Evolutionary conservation across 2,797 vertebrate species (phyloP).

Genomic region (Argentina silus): DNA sequence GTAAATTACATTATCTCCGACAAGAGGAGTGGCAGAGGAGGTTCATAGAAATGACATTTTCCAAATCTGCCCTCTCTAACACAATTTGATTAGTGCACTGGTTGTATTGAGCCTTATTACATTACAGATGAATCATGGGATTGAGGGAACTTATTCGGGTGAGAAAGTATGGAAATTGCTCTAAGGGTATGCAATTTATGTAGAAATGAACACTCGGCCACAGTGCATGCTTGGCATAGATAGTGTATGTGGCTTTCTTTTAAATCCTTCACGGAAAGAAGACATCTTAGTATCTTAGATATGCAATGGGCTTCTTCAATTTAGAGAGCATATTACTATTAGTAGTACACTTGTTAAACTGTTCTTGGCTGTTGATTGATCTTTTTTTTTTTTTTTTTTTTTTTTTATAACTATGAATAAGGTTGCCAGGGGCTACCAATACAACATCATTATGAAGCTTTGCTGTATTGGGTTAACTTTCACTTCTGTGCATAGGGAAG

Average conservation of each 20-base stretch:
- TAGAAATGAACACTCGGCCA: slow-evolving; percentile 25
- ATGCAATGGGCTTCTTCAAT: no score
- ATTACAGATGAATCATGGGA: slow-evolving; percentile 47
- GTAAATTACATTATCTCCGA: slow-evolving; percentile 39
- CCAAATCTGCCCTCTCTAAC: slow-evolving; percentile 36
- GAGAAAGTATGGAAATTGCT: slow-evolving; percentile 33
- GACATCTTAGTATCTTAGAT: background rate
- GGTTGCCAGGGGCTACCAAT: no score
- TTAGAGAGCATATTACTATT: no score
- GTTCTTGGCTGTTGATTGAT: no score
- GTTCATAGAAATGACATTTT: slow-evolving; percentile 47
- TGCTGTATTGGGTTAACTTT: background rate
- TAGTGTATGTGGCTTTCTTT: background rate
- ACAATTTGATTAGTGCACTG: slow-evolving; percentile 51
- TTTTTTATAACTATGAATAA: no score
- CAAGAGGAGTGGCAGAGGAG: slow-evolving; percentile 35
- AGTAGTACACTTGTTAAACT: no score
- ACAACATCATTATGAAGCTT: no score
- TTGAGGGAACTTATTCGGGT: slow-evolving; percentile 29
- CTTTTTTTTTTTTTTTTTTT: no score
- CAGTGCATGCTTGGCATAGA: slow-evolving; percentile 1
- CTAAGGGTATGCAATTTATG: slow-evolving; percentile 32
- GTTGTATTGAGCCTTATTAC: slow-evolving; percentile 45
- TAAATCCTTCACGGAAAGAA: background rate
- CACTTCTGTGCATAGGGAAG: background rate